phyloP scores from a whole-genome alignment of 2,113 vertebrate species.

The Rhipidura dahli region DNA sequence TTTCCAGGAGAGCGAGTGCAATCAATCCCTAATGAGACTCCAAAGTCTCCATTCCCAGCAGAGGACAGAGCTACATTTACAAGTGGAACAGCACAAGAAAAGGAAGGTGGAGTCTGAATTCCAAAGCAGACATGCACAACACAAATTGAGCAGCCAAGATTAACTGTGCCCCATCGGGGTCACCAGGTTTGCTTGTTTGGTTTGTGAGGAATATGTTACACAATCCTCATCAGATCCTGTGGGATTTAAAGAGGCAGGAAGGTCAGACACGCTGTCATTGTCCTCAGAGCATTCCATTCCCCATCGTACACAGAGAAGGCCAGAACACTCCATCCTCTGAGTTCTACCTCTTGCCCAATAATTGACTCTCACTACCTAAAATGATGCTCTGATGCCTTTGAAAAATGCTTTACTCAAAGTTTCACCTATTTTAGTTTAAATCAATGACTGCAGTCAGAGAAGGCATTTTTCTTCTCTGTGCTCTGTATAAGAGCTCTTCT shows the following conservation, averaged over 20 bases:
- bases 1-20: not conserved
- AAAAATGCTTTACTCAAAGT: not conserved
- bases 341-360: not conserved
- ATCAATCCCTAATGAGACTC: not conserved
- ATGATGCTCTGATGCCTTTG: not conserved
- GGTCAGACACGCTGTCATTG: not conserved
- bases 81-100: not conserved
- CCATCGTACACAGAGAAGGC: accelerated
- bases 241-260: not conserved
- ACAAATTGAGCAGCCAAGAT: not conserved
- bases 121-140: not conserved
- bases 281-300: not conserved
- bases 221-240: not conserved
- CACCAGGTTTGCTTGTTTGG: not conserved
- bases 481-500: not conserved
- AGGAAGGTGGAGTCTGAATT: not conserved
- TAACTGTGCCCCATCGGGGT: accelerated
- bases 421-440: not conserved
- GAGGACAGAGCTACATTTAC: not conserved
- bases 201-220: not conserved
- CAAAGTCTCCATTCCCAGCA: not conserved
- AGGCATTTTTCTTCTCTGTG: not conserved
- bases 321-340: not conserved
- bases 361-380: not conserved
- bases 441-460: not conserved